These are phyloP conservation scores for Tenthredo scrophulariae DNA, from an alignment of 2,888 invertebrate genomes.

Conservation along the genomic window DNA sequence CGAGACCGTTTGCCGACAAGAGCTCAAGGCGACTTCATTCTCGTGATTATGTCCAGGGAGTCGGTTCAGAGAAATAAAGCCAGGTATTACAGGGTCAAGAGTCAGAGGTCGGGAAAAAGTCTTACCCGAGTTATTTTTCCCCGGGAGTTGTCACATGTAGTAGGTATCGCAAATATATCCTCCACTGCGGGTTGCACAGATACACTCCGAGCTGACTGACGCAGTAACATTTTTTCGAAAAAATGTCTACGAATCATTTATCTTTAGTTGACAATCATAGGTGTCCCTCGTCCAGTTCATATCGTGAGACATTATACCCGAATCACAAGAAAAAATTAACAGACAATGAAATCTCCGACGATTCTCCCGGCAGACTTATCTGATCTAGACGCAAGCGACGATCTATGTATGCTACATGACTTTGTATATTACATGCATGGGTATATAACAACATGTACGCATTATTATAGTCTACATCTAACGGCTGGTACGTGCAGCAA, in stretches of 20 bases:
- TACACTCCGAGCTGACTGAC: no score
- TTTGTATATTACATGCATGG: neutral
- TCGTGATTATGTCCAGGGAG: neutral
- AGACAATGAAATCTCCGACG: neutral
- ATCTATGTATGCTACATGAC: neutral
- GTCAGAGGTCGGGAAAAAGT: neutral
- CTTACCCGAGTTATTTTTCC: neutral
- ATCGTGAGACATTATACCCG: no score
- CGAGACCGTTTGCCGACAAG: conserved; percentile 18
- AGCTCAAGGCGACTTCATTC: conserved; percentile 14
- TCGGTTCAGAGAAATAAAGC: neutral
- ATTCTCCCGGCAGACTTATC: neutral
- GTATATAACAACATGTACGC: neutral
- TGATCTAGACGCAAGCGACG: neutral
- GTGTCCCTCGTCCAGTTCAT: no score
- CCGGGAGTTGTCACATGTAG: no score
- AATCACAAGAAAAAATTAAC: neutral
- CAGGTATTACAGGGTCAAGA: conserved; percentile 13
- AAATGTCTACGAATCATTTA: no score
- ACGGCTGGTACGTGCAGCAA: conserved; percentile 3
- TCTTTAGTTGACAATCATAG: no score
- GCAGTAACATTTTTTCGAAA: no score
- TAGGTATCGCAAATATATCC: no score
- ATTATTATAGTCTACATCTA: conserved; percentile 7
- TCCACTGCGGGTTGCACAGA: no score